These are phyloP conservation scores for Acanthochromis polyacanthus DNA, from an alignment of 2,113 vertebrate species.

Conservation along the genomic window DNA sequence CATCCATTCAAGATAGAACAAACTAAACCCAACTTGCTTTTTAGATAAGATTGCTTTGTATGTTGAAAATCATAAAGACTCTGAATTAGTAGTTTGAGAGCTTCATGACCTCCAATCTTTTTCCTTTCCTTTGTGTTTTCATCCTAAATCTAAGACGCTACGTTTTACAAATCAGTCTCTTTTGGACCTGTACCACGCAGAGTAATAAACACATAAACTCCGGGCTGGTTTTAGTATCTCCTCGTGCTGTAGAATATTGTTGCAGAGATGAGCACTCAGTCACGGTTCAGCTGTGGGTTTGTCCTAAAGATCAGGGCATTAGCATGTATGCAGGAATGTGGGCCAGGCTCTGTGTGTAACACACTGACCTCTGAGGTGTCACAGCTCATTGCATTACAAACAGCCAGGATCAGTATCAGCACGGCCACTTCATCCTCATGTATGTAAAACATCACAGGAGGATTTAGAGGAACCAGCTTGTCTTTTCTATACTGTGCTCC, in stretches of 20 bases:
- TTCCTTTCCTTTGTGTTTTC: background rate
- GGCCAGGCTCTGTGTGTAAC: background rate
- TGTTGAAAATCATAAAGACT: too few species aligned
- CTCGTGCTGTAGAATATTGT: constrained; percentile 15
- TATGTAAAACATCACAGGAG: background rate
- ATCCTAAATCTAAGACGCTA: background rate
- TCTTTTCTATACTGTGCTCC: too few species aligned
- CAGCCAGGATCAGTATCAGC: background rate
- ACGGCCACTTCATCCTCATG: background rate
- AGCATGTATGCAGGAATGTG: constrained; percentile 41
- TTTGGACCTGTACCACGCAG: background rate
- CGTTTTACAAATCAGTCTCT: too few species aligned
- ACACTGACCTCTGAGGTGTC: constrained; percentile 32
- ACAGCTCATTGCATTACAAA: constrained; percentile 11
- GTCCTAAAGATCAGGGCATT: background rate
- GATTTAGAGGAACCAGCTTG: too few species aligned
- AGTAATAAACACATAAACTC: background rate
- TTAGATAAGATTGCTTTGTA: too few species aligned
- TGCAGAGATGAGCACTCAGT: background rate
- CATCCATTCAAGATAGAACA: too few species aligned
- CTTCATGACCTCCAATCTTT: background rate
- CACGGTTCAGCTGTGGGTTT: background rate
- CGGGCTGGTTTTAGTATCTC: background rate
- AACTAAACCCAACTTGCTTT: too few species aligned
- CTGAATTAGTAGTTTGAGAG: too few species aligned